These are phyloP conservation scores for Melanostoma scalare DNA, from an alignment of 2,888 invertebrate species.

Conservation along the genomic window DNA sequence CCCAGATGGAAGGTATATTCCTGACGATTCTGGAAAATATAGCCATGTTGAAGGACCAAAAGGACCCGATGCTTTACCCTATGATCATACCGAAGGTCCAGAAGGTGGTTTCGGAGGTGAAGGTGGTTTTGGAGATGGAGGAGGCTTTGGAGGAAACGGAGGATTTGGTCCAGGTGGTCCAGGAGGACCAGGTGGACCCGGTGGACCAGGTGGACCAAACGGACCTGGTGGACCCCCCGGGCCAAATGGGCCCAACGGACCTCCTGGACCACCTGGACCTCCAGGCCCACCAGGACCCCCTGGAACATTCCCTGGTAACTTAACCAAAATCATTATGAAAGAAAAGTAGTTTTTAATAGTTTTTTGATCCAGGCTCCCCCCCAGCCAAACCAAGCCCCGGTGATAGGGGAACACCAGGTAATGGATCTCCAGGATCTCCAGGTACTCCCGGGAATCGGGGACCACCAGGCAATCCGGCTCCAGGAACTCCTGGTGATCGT, in stretches of 20 bases:
- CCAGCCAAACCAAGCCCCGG: slow-evolving; percentile 77
- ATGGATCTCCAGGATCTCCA: slow-evolving; percentile 69
- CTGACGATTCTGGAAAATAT: slow-evolving; percentile 81
- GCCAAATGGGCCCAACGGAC: slow-evolving; percentile 76
- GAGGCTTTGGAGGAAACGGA: slow-evolving; percentile 75
- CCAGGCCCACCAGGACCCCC: slow-evolving; percentile 79
- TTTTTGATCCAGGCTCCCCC: slow-evolving; percentile 79
- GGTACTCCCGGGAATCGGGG: slow-evolving; percentile 78
- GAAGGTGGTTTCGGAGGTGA: slow-evolving; percentile 78
- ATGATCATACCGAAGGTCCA: slow-evolving; percentile 79
- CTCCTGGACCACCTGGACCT: slow-evolving; percentile 77
- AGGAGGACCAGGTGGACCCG: slow-evolving; percentile 78
- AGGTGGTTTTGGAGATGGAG: slow-evolving; percentile 77
- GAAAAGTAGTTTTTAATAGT: neutral
- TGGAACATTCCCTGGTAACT: slow-evolving; percentile 71
- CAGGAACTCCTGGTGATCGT: slow-evolving; percentile 78
- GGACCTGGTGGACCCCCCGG: slow-evolving; percentile 77
- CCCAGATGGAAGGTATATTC: slow-evolving; percentile 79
- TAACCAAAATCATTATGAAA: neutral
- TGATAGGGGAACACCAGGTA: slow-evolving; percentile 75
- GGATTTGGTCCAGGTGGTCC: slow-evolving; percentile 79
- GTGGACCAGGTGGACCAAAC: slow-evolving; percentile 76
- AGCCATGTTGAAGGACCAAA: slow-evolving; percentile 80
- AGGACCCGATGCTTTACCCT: slow-evolving; percentile 80
- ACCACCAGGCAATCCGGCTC: slow-evolving; percentile 81